Evolutionary conservation across 2,113 vertebrate genomes (phyloP).

Genomic region (Mus pahari): DNA sequence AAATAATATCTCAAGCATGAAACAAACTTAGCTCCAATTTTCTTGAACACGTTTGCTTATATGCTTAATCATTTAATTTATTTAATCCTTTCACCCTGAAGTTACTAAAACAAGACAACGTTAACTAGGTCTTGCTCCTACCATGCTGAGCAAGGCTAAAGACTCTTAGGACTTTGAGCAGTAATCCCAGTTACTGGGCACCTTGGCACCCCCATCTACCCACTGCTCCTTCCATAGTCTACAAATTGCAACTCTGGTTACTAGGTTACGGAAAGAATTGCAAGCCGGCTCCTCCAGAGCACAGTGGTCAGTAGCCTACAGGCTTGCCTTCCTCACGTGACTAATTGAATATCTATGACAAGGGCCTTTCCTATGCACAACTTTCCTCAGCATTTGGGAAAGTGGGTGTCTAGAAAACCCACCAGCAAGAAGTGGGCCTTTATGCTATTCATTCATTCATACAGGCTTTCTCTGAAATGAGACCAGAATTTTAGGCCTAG

Average conservation of each 20-base stretch:
- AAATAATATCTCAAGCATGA: constrained; percentile 29
- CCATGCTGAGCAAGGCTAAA: not conserved
- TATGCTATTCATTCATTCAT: not conserved
- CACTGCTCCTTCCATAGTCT: not conserved
- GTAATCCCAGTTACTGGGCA: not conserved
- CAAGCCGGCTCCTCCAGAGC: not conserved
- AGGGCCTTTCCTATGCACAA: not conserved
- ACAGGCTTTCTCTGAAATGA: not conserved
- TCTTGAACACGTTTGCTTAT: not conserved
- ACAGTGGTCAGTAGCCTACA: not conserved
- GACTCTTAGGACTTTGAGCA: not conserved
- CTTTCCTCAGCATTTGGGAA: not conserved
- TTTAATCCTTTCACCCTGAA: not conserved
- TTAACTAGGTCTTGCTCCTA: not conserved
- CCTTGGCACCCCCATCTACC: not conserved
- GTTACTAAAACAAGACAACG: not conserved
- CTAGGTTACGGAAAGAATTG: not conserved
- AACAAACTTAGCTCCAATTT: not conserved
- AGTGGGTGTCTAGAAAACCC: not conserved
- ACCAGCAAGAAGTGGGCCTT: not conserved
- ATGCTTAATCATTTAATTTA: not conserved
- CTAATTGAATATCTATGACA: not conserved
- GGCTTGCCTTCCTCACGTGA: not conserved
- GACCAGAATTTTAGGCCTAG: not conserved
- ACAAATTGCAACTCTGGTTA: not conserved